Percentiles rank a stretch among this genome's conserved stretches.
phyloP scores from a whole-genome alignment of 1,140 invertebrate genomes.

The Aethina tumida region DNA sequence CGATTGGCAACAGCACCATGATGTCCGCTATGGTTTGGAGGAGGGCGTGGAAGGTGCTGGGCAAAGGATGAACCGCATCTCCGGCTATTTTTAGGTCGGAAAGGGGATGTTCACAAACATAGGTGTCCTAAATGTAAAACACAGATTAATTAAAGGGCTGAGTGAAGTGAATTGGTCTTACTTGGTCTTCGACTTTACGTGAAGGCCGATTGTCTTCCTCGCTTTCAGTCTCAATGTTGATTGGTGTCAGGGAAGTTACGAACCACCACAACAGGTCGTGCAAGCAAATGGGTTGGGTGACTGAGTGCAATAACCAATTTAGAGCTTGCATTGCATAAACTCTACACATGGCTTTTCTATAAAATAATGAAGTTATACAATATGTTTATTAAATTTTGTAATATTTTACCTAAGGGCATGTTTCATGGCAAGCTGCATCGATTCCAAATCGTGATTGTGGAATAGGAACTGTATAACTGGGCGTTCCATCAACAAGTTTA shows the following conservation, averaged over 20 bases:
- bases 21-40: slow-evolving; percentile 87
- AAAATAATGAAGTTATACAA: slow-evolving; percentile 7
- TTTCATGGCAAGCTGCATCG: slow-evolving; percentile 71
- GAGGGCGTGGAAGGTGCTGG: slow-evolving; percentile 75
- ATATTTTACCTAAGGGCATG: slow-evolving; percentile 49
- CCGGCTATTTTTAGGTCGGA: slow-evolving; percentile 72
- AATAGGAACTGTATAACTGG: slow-evolving; percentile 76
- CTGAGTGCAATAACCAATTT: slow-evolving; percentile 88
- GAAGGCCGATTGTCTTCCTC: slow-evolving; percentile 44
- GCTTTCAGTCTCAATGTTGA: slow-evolving; percentile 34
- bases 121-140: slow-evolving; percentile 31
- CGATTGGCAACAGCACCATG: slow-evolving; percentile 80
- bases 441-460: slow-evolving; percentile 75
- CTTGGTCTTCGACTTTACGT: slow-evolving; percentile 43
- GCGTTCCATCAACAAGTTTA: slow-evolving; percentile 42
- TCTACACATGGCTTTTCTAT: slow-evolving; percentile 69
- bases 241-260: slow-evolving; percentile 58
- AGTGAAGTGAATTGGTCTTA: slow-evolving; percentile 20
- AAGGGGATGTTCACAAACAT: slow-evolving; percentile 70
- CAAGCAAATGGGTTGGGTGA: slow-evolving; percentile 80
- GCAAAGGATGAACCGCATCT: slow-evolving; percentile 66
- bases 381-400: background rate
- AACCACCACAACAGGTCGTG: slow-evolving; percentile 97
- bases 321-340: slow-evolving; percentile 85
- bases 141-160: slow-evolving; percentile 1